Evolutionary conservation across 1,140 invertebrate species (phyloP).

Genomic region (Zophobas atratus): DNA sequence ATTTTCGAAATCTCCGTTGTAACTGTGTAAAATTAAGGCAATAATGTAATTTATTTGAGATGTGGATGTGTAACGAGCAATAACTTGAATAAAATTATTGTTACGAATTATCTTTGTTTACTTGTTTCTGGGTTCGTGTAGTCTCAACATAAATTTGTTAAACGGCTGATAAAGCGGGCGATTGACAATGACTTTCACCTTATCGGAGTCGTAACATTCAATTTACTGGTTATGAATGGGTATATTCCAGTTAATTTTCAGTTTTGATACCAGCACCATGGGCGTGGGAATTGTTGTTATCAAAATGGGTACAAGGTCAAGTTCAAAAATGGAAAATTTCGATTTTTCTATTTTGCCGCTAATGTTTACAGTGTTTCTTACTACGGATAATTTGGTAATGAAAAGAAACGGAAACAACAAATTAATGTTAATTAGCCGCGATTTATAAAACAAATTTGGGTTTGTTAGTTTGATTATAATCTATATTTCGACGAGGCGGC

Average conservation of each 20-base stretch:
- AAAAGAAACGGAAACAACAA: too few species aligned
- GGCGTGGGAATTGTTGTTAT: neutral
- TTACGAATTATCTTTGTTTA: constrained; percentile 49
- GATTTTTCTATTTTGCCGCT: too few species aligned
- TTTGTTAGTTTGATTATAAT: too few species aligned
- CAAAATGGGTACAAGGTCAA: too few species aligned
- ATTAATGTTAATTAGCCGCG: too few species aligned
- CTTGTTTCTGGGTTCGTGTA: constrained; percentile 35
- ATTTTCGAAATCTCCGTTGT: constrained; percentile 3
- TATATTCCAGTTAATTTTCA: constrained; percentile 2
- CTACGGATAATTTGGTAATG: too few species aligned
- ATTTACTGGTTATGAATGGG: constrained; percentile 19
- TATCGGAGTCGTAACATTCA: constrained; percentile 22
- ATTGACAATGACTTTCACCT: constrained; percentile 21
- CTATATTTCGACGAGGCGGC: too few species aligned
- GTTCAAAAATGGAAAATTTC: too few species aligned
- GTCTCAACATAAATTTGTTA: constrained; percentile 37
- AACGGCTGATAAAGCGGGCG: neutral
- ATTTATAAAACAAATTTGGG: too few species aligned
- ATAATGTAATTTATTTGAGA: constrained; percentile 34
- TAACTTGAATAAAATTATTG: constrained; percentile 44
- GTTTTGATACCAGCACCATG: constrained; percentile 2
- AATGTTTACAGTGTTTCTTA: too few species aligned
- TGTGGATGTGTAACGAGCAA: constrained; percentile 28
- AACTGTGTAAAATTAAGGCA: constrained; percentile 11